Evolutionary conservation across 2,113 vertebrate species (phyloP), one percentile per base, ranked within the genome.

Genomic region (Ardeotis arabs): DNA sequence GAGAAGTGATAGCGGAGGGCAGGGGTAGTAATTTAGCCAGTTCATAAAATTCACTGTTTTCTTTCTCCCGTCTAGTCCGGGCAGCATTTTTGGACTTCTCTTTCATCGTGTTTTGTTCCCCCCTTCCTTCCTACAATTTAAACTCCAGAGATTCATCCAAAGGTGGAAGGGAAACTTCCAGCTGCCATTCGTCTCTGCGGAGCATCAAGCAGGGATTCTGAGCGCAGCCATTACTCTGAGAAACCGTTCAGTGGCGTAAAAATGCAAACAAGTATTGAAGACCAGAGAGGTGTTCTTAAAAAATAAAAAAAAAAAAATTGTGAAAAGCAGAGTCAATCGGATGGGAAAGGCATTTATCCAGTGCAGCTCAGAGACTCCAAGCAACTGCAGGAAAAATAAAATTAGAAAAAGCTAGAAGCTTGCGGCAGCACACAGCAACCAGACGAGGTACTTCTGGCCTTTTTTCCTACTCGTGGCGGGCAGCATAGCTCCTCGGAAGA

Each of bases 21-120:
- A 99, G 96, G 93, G 99, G 99, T 97, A 99, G 90, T 94, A 99
- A 98, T 96, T 99, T 99, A 80, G 99, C 99, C 98, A 99, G 99
- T 98, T 99, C 99, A 76, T 99, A 99, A 97, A 99, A 99, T 95
- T 99, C 99, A 90, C 99, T 99, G 96, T 99, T 99, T 95, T 99
- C 99, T 96, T 99, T 99, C 93, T 99, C 99, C 97, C 99, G 98
- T 47, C 99, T 99, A 69, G 99, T 99, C 97, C 99, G 99, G 96
- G 99, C 99, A 70, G 99, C 99, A 96, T 99, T 99, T 97, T 99
- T 99, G 35, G 99, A 99, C 96, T 99, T 99, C 98, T 99, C 99
- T 98, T 99, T 99, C 99, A 99, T 99, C 70, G 97, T 98, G 98
- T 17, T 97, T 96, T 75, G 92, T 94, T 94, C 89, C 94, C 29